Base-by-base conservation (phyloP, 2,113 vertebrate species). In the Saccopteryx bilineata region DNA sequence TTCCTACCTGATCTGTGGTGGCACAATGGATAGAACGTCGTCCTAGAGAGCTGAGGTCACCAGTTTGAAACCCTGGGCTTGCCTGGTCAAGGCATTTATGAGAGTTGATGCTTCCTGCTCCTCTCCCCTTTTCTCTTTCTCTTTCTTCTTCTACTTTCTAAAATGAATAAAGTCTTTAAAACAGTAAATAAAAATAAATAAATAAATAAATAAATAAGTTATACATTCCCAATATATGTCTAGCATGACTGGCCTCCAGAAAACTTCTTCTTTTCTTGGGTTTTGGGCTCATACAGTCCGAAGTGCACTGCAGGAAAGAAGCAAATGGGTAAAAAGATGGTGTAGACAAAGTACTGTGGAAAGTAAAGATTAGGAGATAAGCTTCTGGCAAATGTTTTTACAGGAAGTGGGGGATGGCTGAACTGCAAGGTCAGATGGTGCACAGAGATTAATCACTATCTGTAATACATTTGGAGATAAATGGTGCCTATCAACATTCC, bases 181-280 rank as follows among this genome's bases (percentile, higher is more conserved):
- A 39, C 39, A 39, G 39, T 39, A 39, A 39, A 39, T 39, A 39
- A 39, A 39, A 39, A 39, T 39, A 39, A 39, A 39, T 39, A 39
- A 39, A 39, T 39, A 39, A 39, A 39, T 39, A 39, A 39, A 39
- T 39, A 39, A 39, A 39, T 39, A 39, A 39, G 39, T 39, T 39
- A 39, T 39, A 54, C 2, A 71, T 65, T 56, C 6, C n/a, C n/a
- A 84, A 3, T 65, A 19, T 23, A 68, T 33, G 2, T 60, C 23
- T 93, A 61, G 65, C 50, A 46, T 63, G 24, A 74, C 31, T 60
- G 19, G 5, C 33, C 11, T 93, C 50, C 39, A 66, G 13, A 68
- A 93, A 81, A 50, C 12, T 24, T 28, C 21, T 86, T n/a, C 23
- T 54, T 97, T 87, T 90, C 17, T 66, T 93, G 78, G 23, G 12